Base-by-base conservation (phyloP, 1,140 invertebrate genomes). In the Drosophila setifemur region DNA sequence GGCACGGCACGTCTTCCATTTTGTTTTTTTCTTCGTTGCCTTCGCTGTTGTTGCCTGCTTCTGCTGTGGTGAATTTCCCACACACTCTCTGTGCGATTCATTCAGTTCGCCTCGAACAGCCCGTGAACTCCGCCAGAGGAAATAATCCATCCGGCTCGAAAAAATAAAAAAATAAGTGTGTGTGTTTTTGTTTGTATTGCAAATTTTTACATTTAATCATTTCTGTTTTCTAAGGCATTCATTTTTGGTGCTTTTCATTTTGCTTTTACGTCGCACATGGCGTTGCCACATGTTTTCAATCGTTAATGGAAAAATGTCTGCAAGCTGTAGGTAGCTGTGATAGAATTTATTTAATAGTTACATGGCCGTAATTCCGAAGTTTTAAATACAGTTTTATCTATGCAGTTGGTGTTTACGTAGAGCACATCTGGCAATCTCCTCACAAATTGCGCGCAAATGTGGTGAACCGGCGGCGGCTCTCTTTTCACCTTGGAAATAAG, bases 1-100 rank as follows among this genome's bases (percentile, higher is more conserved):
- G 50, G 53, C 67, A 64, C 58, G 50, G 53, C 67, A 64, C 58
- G 81, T 79, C 79, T 85, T 86, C 79, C 81, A 85, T 85, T 85
- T 85, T 85, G 81, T 85, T 85, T 85, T 81, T 72, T 53, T 67
- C 67, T 66, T 54, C 48, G 66, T 58, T 50, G 33, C 48, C 68
- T 45, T 14, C 53, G 68, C 14, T 25, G 48, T 67, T 49, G 40
- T 53, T 66, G 71, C 60, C 21, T 52, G 48, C 69, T 70, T 54
- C 63, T 86, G 53, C 31, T 55, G 79, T 85, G 79, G 79, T 85
- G 79, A 86, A 81, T 85, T 85, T 85, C 75, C 73, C 71, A 47
- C 60, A 61, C 61, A 60, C 55, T 43, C 66, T 70, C 49, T 35
- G 64, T 57, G 81, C 74, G 26, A 72, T 72, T 85, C 60, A 85